Conservation (phyloP, 2,113 vertebrate genomes). For the Mobula hypostoma region DNA sequence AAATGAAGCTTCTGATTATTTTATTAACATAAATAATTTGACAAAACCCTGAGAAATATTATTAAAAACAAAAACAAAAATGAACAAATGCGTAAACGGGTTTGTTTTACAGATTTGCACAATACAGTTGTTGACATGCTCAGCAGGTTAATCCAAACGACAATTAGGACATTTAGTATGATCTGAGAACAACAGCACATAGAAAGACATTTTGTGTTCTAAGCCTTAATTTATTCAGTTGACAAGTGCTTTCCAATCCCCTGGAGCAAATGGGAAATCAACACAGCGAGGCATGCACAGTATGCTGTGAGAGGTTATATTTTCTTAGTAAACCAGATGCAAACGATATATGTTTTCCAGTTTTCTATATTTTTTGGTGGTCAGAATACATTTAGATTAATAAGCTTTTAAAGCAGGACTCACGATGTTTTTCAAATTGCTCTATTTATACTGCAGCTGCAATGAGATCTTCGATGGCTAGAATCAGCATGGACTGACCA, state of each 20-base stretch:
- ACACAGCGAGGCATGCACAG: conserved; percentile 14
- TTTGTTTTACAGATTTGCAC: conserved; percentile 30
- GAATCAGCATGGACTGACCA: not conserved
- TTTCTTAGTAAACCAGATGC: not conserved
- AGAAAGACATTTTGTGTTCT: conserved; percentile 9
- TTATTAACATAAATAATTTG: conserved; percentile 35
- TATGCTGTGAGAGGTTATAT: conserved; percentile 6
- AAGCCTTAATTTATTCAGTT: conserved; percentile 24
- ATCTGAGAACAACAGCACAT: not conserved
- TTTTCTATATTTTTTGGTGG: not conserved
- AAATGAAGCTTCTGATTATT: conserved; percentile 33
- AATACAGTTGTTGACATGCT: conserved; percentile 5
- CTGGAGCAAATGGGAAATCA: conserved; percentile 4
- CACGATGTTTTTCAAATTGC: not conserved
- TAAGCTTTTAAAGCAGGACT: not conserved
- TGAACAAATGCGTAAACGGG: conserved; percentile 10
- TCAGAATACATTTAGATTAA: not conserved
- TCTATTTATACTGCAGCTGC: not conserved
- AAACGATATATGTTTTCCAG: not conserved
- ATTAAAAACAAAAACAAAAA: conserved; percentile 17
- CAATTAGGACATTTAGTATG: conserved; percentile 7
- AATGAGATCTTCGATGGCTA: not conserved
- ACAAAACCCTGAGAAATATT: conserved; percentile 38
- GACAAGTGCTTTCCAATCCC: conserved; percentile 16
- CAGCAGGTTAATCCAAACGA: conserved; percentile 11